Evolutionary conservation across 2,888 invertebrate species (phyloP).

Genomic region (Lucinisca nassula): DNA sequence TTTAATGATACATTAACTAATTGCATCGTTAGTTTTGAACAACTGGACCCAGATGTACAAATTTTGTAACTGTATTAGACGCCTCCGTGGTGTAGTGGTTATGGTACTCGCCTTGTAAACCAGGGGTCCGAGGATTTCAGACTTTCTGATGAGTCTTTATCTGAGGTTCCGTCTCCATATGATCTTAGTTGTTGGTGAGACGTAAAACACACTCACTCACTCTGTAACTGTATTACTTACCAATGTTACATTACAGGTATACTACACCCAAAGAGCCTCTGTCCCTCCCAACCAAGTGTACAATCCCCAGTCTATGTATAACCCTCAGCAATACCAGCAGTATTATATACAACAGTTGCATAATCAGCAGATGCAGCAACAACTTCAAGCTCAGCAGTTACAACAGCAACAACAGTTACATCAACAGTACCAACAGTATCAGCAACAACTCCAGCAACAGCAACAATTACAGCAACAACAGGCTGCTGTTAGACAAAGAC

Average conservation of each 20-base stretch:
- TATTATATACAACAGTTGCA: constrained; percentile 59
- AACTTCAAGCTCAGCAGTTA: constrained; percentile 63
- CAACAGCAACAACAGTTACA: constrained; percentile 60
- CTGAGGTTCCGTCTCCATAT: too few species aligned
- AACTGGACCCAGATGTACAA: too few species aligned
- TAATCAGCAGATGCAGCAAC: constrained; percentile 65
- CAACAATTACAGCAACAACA: constrained; percentile 58
- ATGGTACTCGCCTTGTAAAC: too few species aligned
- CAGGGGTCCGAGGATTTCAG: too few species aligned
- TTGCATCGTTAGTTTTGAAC: too few species aligned
- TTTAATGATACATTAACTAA: too few species aligned
- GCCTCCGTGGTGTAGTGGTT: too few species aligned
- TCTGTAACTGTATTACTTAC: too few species aligned
- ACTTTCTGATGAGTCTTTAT: too few species aligned
- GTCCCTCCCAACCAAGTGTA: constrained; percentile 19
- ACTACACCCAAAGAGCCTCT: neutral
- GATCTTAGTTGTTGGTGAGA: too few species aligned
- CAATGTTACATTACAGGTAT: neutral
- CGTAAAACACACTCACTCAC: too few species aligned
- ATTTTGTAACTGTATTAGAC: too few species aligned
- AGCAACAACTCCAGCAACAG: constrained; percentile 46
- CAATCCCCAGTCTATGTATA: constrained; percentile 47
- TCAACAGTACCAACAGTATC: constrained; percentile 34
- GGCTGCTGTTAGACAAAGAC: constrained; percentile 20
- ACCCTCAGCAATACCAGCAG: constrained; percentile 65